Evolutionary conservation across 2,113 vertebrate genomes (phyloP).

Genomic region (Corythornis cristatus): DNA sequence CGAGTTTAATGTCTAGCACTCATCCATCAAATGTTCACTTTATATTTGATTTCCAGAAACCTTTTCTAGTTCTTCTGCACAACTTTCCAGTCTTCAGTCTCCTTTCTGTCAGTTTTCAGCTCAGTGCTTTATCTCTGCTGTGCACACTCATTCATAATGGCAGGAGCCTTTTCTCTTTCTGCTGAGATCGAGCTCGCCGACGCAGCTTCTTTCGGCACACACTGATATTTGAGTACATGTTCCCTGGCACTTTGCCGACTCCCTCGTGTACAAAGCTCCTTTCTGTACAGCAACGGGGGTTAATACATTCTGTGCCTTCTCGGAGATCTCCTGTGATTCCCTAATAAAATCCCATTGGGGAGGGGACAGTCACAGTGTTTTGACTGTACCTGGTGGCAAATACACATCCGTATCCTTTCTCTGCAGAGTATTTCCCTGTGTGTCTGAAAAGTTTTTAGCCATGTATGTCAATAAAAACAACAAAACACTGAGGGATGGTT

Average conservation of each 20-base stretch:
- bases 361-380: neutral
- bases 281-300: constrained; percentile 22
- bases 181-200: constrained; percentile 9
- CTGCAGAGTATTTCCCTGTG: neutral
- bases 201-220: neutral
- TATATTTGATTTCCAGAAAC: constrained; percentile 8
- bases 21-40: neutral
- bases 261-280: constrained; percentile 36
- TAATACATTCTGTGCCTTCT: constrained; percentile 59
- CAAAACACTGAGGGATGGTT: neutral
- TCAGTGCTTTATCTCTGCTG: neutral
- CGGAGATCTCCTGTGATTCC: constrained; percentile 12
- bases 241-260: constrained; percentile 23
- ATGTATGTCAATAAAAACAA: neutral
- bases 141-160: neutral
- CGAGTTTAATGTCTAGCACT: neutral
- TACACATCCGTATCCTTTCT: neutral
- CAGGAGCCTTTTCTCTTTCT: neutral
- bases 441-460: neutral
- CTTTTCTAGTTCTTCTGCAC: neutral
- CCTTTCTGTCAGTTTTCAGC: neutral
- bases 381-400: neutral
- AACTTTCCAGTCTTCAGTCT: neutral
- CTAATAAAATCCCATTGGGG: neutral
- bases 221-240: constrained; percentile 44